phyloP scores from a whole-genome alignment of 2,797 vertebrate species.

The Falco peregrinus region DNA sequence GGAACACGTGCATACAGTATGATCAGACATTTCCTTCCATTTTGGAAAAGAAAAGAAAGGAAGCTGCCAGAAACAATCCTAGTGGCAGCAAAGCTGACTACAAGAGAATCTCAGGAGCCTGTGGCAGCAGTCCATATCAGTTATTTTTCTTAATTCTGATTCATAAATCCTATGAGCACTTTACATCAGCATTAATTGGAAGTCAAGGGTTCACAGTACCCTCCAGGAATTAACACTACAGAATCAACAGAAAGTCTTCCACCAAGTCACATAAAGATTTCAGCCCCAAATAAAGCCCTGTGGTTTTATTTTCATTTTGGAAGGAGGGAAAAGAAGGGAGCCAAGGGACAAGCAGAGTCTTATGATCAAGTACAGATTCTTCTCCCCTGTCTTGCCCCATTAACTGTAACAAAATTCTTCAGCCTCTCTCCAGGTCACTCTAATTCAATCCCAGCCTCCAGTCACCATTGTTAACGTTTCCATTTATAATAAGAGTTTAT shows the following conservation, averaged over 20 bases:
- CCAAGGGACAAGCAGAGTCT: background rate
- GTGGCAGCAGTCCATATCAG: background rate
- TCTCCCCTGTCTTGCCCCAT: background rate
- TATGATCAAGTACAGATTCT: background rate
- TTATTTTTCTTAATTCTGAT: background rate
- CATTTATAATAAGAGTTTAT: background rate
- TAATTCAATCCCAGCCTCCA: background rate
- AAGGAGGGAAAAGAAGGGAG: background rate
- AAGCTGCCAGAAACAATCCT: slow-evolving; percentile 1
- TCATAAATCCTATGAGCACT: slow-evolving; percentile 7
- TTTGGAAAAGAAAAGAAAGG: background rate
- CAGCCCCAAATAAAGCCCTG: background rate
- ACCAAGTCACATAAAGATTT: background rate
- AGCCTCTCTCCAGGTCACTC: background rate
- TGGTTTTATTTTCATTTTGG: background rate
- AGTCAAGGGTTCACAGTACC: background rate
- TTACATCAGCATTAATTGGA: slow-evolving; percentile 1
- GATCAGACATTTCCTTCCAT: background rate
- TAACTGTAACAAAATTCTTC: background rate
- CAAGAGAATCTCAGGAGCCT: background rate
- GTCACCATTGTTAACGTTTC: background rate
- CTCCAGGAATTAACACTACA: background rate
- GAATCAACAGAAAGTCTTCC: background rate
- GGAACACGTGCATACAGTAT: fast-evolving
- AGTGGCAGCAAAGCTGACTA: background rate